Evolutionary conservation across 2,113 vertebrate species (phyloP), one percentile per base, ranked within the genome.

Genomic region (Meriones unguiculatus): DNA sequence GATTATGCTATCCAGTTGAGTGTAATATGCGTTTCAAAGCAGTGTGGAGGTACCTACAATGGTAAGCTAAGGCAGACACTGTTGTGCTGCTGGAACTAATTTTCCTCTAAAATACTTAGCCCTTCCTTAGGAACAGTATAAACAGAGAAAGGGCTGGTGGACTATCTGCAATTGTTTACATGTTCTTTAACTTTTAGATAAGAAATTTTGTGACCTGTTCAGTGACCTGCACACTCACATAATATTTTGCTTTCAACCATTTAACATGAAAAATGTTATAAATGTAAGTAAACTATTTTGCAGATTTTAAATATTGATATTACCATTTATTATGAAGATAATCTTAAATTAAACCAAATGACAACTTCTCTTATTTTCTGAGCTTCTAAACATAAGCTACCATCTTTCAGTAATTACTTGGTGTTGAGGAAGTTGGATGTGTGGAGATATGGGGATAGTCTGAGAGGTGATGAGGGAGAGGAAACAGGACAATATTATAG

Each of bases 261-360:
- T 46, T 84, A 13, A 14, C 14, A 72, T 30, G 22, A 11, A 64
- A 30, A 54, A 38, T 24, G 38, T 73, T 38, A 38, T 41, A 73
- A 41, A 22, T 12, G 18, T 25, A 75, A 75, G 11, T 75, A 41
- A 75, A 75, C 10, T 24, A 41, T 11, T 25, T 2, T 93, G 65
- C 46, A 46, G 65, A 20, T 88, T 38, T 10, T 28, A 65, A 62
- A 84, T 92, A 65, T 7, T 86, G 80, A 76, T 62, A 67, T 81
- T 92, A 89, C 54, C 94, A 73, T 20, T 86, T 93, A 22, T 69
- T 86, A 22, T 46, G 11, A 28, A 11, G 90, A 46, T 20, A 94
- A 54, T 95, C 35, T 46, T 5, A 10, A 93, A 78, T 15, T 72
- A 46, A 73, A 85, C 3, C 20, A 41, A 95, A 86, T 35, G 14